Conservation (phyloP, 2,113 vertebrate species). For the Meriones unguiculatus region DNA sequence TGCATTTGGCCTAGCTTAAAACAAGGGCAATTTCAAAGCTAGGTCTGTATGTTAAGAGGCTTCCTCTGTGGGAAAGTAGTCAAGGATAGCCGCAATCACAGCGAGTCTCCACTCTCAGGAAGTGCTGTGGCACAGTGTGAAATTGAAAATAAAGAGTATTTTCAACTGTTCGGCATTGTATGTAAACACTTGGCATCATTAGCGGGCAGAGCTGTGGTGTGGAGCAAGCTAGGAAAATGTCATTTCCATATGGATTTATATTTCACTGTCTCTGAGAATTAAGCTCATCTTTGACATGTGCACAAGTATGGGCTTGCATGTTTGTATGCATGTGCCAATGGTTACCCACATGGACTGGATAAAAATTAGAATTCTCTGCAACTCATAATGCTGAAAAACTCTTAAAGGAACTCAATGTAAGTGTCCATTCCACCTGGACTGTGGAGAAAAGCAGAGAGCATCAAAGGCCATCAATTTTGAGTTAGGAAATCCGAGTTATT, state of each 20-base stretch:
- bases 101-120: neutral
- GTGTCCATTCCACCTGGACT: neutral
- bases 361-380: neutral
- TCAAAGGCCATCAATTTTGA: neutral
- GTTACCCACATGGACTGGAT: neutral
- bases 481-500: neutral
- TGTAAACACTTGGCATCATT: conserved; percentile 46
- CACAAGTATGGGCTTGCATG: too few species aligned
- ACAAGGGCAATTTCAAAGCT: neutral
- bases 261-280: conserved; percentile 47
- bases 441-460: neutral
- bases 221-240: conserved; percentile 32
- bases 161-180: neutral
- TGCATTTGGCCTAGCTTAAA: neutral
- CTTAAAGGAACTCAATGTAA: neutral
- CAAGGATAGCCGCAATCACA: neutral
- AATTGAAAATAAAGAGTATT: conserved; percentile 38
- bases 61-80: neutral
- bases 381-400: neutral
- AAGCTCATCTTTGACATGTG: neutral
- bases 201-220: conserved; percentile 1
- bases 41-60: neutral
- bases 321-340: neutral
- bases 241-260: conserved; percentile 19
- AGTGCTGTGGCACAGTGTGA: neutral